A percentile compares a stretch with the other conserved stretches of the same genome.
These are phyloP conservation scores for Anthoptus insignis DNA, from an alignment of 2,888 invertebrate species.

Conservation along the genomic window DNA sequence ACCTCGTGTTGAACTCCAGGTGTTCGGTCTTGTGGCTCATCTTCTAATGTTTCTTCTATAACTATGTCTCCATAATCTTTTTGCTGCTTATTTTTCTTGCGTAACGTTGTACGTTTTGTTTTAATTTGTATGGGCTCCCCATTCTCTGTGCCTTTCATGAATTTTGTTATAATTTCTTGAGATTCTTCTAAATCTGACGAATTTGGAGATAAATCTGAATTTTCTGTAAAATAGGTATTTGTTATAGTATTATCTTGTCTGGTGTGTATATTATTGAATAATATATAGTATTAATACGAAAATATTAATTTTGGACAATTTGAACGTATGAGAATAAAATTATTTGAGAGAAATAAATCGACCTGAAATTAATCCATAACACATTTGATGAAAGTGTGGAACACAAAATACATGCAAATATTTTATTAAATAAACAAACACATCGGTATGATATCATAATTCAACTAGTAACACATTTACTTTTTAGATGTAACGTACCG, in stretches of 20 bases:
- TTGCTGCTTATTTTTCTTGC: conserved; percentile 60
- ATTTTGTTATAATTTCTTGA: conserved; percentile 88
- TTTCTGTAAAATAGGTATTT: conserved; percentile 63
- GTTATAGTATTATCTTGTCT: neutral
- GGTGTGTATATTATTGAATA: neutral
- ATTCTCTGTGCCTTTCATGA: conserved; percentile 80
- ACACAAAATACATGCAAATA: conserved; percentile 8
- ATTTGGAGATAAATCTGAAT: conserved; percentile 60
- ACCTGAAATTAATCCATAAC: neutral
- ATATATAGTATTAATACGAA: neutral
- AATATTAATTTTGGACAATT: too few relatives aligned
- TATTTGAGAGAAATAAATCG: neutral
- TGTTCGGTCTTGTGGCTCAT: conserved; percentile 58
- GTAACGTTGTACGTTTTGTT: conserved; percentile 86
- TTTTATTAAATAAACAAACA: conserved; percentile 16
- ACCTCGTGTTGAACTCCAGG: conserved; percentile 63
- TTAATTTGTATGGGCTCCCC: conserved; percentile 85
- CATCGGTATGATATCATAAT: neutral
- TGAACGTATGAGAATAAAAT: too few relatives aligned
- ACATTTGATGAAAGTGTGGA: neutral
- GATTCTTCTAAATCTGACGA: conserved; percentile 84
- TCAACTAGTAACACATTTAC: neutral
- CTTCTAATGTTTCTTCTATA: conserved; percentile 82
- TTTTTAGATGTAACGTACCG: neutral
- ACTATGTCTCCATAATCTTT: conserved; percentile 76